Base-by-base conservation (phyloP, 1,140 invertebrate species). In the Drosophila baimaii region DNA sequence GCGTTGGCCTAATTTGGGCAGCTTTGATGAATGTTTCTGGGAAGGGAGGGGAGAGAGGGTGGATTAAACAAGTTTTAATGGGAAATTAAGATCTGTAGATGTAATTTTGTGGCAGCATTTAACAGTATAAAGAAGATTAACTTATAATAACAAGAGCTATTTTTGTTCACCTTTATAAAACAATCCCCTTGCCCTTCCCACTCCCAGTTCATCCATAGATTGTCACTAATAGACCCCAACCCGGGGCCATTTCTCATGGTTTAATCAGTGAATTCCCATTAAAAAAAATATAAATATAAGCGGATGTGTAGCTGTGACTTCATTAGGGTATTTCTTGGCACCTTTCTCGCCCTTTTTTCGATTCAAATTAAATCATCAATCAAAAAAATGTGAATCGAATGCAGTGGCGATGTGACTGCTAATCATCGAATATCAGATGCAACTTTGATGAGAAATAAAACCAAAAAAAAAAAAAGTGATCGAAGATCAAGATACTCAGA, bases 231-330 rank as follows among this genome's bases (percentile, higher is more conserved):
- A 69, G 41, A 51, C 29, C 29, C 29, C 29, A n/a, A 12, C 74
- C 63, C 5, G 1, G 56, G 73, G 74, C 47, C 29, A 77, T 77
- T 69, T 77, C 73, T 62, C 73, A 77, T 56, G 73, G 51, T 23
- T 77, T 37, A 77, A 77, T 77, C 73, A 77, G 55, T 77, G 35
- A 13, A 12, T 47, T 51, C 12, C 13, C 44, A 12, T 17, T 7
- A 27, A 54, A 37, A 8, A n/a, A 33, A 43, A 17, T 5, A 10
- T 8, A 19, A 15, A 49, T 21, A 49, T 31, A 59, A 77, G 31
- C 74, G 49, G 55, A 61, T 77, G 29, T 64, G 47, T n/a, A 55
- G 19, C 35, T 35, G 27, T 35, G 35, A 52, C 41, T 77, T 77
- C 74, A 77, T 77, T 77, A 77, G 43, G 19, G 13, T 12, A 29